phyloP scores from a whole-genome alignment of 2,113 vertebrate species.

The Boleophthalmus pectinirostris region DNA sequence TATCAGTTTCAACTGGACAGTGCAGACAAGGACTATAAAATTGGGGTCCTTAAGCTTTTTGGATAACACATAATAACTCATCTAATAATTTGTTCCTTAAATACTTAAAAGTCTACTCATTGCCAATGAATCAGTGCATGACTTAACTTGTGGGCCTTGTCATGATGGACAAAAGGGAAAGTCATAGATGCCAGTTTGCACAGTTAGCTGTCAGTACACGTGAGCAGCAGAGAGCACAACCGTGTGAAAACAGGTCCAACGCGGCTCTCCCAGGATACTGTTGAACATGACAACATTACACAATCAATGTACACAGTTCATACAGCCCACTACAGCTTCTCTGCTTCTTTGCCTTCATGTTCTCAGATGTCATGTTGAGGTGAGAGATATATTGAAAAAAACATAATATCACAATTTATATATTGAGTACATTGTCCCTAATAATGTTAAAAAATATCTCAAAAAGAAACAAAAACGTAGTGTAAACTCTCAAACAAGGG shows the following conservation, averaged over 20 bases:
- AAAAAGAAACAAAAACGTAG: background rate
- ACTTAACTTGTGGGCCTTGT: background rate
- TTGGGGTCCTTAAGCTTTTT: background rate
- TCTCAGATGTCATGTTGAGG: background rate
- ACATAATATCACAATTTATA: no score
- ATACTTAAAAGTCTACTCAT: background rate
- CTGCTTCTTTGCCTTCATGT: constrained; percentile 3
- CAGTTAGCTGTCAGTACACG: background rate
- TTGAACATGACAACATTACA: constrained; percentile 61
- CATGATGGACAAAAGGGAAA: background rate
- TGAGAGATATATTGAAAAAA: no score
- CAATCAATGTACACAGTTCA: constrained; percentile 31
- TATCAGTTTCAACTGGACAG: background rate
- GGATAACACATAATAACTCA: no score
- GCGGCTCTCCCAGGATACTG: constrained; percentile 31
- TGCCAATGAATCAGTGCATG: background rate
- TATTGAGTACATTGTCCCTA: no score
- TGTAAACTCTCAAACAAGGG: no score
- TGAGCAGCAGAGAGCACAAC: constrained; percentile 8
- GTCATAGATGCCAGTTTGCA: constrained; percentile 28
- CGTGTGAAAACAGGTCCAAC: constrained; percentile 45
- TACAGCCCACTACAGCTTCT: constrained; percentile 10
- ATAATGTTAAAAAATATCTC: background rate
- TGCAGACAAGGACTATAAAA: background rate
- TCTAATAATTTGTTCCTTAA: background rate